These are phyloP conservation scores for Parus major DNA, from an alignment of 2,113 vertebrate species.

Conservation along the genomic window DNA sequence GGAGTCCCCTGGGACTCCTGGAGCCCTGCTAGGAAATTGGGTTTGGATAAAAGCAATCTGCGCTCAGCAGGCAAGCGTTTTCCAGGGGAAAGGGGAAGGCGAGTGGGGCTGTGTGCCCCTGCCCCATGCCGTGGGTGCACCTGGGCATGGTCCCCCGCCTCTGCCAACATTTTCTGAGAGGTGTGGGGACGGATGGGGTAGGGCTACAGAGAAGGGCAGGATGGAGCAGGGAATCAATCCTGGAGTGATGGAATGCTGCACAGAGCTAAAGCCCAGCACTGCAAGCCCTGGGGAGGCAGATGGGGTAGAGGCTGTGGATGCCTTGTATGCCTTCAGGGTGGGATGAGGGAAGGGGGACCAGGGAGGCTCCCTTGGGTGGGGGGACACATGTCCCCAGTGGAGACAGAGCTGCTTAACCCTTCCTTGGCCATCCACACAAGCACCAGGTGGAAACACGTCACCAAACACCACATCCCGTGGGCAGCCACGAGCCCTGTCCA, in stretches of 20 bases:
- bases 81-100: neutral
- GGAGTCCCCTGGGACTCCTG: neutral
- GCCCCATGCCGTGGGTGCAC: neutral
- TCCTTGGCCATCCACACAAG: neutral
- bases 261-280: neutral
- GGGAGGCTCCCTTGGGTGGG: neutral
- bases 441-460: neutral
- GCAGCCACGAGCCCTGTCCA: rapidly evolving
- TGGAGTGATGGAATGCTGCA: neutral
- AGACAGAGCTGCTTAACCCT: neutral
- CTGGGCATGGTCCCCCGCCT: neutral
- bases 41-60: constrained; percentile 39
- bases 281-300: neutral
- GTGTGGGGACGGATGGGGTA: neutral
- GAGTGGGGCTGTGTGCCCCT: neutral
- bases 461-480: neutral
- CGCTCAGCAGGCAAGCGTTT: neutral
- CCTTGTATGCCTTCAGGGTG: neutral
- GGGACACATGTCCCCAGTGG: rapidly evolving
- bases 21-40: neutral
- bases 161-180: neutral
- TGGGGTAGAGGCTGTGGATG: neutral
- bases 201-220: neutral
- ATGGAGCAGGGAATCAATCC: neutral
- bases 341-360: neutral